phyloP scores from a whole-genome alignment of 2,113 vertebrate species.

The Hirundichthys speculiger region DNA sequence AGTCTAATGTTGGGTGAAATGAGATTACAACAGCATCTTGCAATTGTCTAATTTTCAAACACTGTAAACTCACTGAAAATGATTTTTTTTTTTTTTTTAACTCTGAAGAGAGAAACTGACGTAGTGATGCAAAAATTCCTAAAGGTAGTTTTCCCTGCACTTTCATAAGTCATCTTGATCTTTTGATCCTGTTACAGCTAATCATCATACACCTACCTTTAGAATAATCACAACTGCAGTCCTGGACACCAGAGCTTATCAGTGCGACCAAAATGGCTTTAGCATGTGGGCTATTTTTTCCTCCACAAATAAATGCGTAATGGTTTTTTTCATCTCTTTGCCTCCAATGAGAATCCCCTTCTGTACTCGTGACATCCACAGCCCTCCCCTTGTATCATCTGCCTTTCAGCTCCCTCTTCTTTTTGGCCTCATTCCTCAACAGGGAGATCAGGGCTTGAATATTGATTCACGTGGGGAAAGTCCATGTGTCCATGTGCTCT shows the following conservation, averaged over 20 bases:
- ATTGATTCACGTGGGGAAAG: slow-evolving; percentile 78
- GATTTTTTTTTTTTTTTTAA: no score
- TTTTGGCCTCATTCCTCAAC: slow-evolving; percentile 74
- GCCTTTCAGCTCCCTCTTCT: slow-evolving; percentile 59
- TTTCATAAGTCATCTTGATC: no score
- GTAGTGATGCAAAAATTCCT: no score
- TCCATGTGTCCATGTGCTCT: slow-evolving; percentile 73
- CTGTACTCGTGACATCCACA: slow-evolving; percentile 56
- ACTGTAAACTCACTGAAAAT: no score
- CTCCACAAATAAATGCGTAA: slow-evolving; percentile 42
- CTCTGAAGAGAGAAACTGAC: no score
- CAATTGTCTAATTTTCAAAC: no score
- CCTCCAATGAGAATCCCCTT: slow-evolving; percentile 70
- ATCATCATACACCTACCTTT: slow-evolving; percentile 57
- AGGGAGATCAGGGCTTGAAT: slow-evolving; percentile 73
- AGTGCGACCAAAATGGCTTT: slow-evolving; percentile 35
- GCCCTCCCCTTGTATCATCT: slow-evolving; percentile 61
- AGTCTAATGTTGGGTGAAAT: no score
- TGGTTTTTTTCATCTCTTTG: slow-evolving; percentile 46
- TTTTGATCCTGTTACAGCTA: background rate
- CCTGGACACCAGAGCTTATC: slow-evolving; percentile 20
- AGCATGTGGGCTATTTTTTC: slow-evolving; percentile 21
- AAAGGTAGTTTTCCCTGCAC: no score
- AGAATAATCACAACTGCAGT: slow-evolving; percentile 13
- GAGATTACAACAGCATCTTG: no score